Conservation (phyloP, 2,113 vertebrate genomes). For the Rhynchopsitta pachyrhyncha region DNA sequence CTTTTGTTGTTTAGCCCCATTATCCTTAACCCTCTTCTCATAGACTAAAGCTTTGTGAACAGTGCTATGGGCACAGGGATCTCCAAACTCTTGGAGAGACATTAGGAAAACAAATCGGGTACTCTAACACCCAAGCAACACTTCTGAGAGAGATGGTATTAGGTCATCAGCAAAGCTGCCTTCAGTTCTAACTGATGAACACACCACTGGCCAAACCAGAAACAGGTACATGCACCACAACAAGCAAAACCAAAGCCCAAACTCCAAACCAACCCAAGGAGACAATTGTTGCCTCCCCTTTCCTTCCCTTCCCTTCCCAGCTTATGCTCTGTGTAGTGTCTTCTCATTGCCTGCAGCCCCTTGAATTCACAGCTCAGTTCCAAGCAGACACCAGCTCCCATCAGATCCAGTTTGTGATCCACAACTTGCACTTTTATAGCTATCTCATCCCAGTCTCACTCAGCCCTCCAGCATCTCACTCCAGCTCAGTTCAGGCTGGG, state of each 20-base stretch:
- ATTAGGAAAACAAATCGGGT: not conserved
- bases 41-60: not conserved
- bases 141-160: not conserved
- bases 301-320: not conserved
- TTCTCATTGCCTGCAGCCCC: not conserved
- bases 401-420: not conserved
- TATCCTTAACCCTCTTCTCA: not conserved
- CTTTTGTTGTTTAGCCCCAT: not conserved
- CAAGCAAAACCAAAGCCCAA: not conserved
- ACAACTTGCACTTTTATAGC: not conserved
- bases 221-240: fast-evolving
- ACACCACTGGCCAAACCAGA: not conserved
- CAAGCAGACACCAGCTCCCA: not conserved
- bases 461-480: not conserved
- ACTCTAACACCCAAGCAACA: not conserved
- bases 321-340: fast-evolving
- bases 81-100: not conserved
- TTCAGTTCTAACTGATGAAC: not conserved
- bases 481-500: not conserved
- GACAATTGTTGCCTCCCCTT: not conserved
- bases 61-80: not conserved
- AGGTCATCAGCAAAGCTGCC: not conserved
- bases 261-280: not conserved
- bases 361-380: not conserved
- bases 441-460: not conserved